These are phyloP conservation scores for Gortyna flavago DNA, from an alignment of 2,888 invertebrate species.

Conservation along the genomic window DNA sequence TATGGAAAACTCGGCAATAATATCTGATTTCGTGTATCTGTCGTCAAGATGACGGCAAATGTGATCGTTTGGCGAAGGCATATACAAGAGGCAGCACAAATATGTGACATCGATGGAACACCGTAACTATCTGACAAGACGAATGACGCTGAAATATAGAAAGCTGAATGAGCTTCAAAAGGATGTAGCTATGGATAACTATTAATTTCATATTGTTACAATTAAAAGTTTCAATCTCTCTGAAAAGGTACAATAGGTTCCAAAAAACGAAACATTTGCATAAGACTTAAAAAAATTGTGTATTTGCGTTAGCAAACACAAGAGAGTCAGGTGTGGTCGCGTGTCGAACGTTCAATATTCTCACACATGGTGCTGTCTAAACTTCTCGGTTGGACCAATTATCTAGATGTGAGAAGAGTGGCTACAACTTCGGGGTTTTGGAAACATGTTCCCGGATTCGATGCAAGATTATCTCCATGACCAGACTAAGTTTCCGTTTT, in stretches of 20 bases:
- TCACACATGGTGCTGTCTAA: slow-evolving; percentile 47
- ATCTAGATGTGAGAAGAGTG: slow-evolving; percentile 33
- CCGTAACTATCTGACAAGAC: no score
- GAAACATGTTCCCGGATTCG: background rate
- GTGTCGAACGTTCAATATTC: slow-evolving; percentile 22
- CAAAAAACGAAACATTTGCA: background rate
- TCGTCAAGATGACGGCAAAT: no score
- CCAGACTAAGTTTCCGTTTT: background rate
- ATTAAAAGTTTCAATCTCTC: background rate
- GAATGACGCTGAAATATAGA: no score
- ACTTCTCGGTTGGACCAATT: slow-evolving; percentile 21
- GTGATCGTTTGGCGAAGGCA: no score
- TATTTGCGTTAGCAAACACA: slow-evolving; percentile 7
- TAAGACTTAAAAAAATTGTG: background rate
- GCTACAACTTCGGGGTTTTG: background rate
- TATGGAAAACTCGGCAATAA: no score
- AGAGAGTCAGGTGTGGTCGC: slow-evolving; percentile 50
- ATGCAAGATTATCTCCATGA: background rate
- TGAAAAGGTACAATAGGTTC: background rate
- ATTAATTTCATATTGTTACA: no score
- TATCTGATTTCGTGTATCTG: no score
- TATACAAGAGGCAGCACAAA: no score
- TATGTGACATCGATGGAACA: no score
- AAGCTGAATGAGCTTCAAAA: no score
- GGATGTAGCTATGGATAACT: no score